Conservation (phyloP, 2,797 vertebrate genomes). For the Anguilla obscura region DNA sequence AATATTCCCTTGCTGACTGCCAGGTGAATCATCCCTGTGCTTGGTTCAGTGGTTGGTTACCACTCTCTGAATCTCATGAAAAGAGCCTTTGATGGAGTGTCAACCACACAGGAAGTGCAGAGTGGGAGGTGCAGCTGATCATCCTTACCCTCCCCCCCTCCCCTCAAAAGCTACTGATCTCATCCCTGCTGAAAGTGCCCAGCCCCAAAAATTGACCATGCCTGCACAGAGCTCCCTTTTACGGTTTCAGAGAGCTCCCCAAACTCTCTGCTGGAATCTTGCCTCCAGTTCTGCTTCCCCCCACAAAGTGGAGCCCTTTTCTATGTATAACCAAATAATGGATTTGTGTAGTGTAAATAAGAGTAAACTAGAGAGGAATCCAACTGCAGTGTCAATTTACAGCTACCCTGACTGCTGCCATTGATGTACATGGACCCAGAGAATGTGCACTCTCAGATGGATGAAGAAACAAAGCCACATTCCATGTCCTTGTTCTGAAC, state of each 20-base stretch:
- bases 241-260: background rate
- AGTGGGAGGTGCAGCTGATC: slow-evolving; percentile 53
- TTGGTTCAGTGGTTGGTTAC: slow-evolving; percentile 5
- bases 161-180: background rate
- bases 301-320: background rate
- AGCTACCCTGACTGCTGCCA: background rate
- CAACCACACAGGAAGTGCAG: slow-evolving; percentile 58
- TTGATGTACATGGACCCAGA: background rate
- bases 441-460: background rate
- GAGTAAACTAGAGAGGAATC: background rate
- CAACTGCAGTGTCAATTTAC: background rate
- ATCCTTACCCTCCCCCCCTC: background rate
- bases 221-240: background rate
- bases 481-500: background rate
- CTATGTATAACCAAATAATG: background rate
- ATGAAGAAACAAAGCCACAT: background rate
- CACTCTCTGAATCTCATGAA: slow-evolving; percentile 49
- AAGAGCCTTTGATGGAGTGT: slow-evolving; percentile 59
- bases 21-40: slow-evolving; percentile 27
- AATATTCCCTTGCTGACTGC: slow-evolving; percentile 18
- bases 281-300: background rate
- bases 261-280: background rate
- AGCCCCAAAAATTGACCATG: background rate
- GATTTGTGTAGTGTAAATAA: background rate
- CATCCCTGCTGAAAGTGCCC: background rate